Base-by-base conservation (phyloP, 2,888 invertebrate species). In the Sarcophaga variegata region DNA sequence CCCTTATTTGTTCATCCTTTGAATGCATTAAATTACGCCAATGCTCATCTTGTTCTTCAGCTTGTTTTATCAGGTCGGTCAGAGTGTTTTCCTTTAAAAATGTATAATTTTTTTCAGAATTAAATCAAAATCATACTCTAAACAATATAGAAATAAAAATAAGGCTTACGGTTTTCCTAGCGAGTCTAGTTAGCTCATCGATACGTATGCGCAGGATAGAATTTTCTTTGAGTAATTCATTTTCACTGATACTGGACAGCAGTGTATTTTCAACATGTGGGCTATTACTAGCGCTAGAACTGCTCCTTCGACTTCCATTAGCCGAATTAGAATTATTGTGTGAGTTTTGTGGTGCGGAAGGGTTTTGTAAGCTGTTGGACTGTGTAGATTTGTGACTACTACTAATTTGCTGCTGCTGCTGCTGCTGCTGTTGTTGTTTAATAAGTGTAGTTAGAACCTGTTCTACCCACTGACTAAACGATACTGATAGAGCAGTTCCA, bases 91-190 rank as follows among this genome's bases (percentile, higher is more conserved):
- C 93, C 93, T 93, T 72, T 77, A 74, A 88, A 83, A 62, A 76
- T 83, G 60, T 81, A 69, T 64, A 25, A 85, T 20, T 54, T 14
- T 2, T 54, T 12, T 54, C 10, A 75, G n/a, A 66, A 60, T 25
- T 62, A 63, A 75, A 74, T 2, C 17, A n/a, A 12, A 11, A 20
- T 63, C 8, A 14, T 20, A n/a, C 20, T 10, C 37, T 54, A 37
- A 49, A 37, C 47, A 27, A 12, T 6, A 59, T 59, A 17, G n/a
- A 59, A 59, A 59, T 49, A 49, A 59, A 60, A 71, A 69, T 37
- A 10, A 14, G 4, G 94, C 95, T 94, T 92, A 97, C 97, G 89
- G 97, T 97, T 91, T 97, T 96, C 89, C 95, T 95, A 88, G 97
- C 96, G 89, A 96, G 95, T 90, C 94, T 95, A 93, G 96, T 96